phyloP scores from a whole-genome alignment of 2,888 invertebrate genomes.

The Hypselothyrea guttata region DNA sequence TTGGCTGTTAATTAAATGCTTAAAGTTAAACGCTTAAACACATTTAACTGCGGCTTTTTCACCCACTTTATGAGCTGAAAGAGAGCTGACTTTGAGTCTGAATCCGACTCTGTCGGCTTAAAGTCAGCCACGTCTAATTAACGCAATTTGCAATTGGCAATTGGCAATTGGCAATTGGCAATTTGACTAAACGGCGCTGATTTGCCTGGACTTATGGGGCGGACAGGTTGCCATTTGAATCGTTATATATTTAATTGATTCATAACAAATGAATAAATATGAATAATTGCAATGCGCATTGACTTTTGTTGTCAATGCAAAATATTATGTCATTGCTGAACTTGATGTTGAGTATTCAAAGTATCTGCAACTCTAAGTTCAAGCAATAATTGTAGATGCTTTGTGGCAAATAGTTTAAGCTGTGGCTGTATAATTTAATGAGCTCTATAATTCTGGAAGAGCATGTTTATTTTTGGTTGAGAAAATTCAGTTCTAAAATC shows the following conservation, averaged over 20 bases:
- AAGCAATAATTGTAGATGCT: too few relatives aligned
- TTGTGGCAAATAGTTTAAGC: too few relatives aligned
- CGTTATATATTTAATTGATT: slow-evolving; percentile 16
- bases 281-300: slow-evolving; percentile 24
- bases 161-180: too few relatives aligned
- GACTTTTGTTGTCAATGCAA: too few relatives aligned
- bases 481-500: too few relatives aligned
- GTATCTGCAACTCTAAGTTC: too few relatives aligned
- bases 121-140: slow-evolving; percentile 25
- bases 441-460: too few relatives aligned
- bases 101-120: slow-evolving; percentile 15
- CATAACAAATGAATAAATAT: slow-evolving; percentile 17
- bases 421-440: too few relatives aligned
- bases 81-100: too few relatives aligned
- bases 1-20: background rate
- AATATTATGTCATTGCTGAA: slow-evolving; percentile 18
- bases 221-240: slow-evolving; percentile 27
- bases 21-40: background rate
- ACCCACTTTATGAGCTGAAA: slow-evolving; percentile 12
- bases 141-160: slow-evolving; percentile 30
- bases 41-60: slow-evolving; percentile 21
- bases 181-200: slow-evolving; percentile 36
- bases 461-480: too few relatives aligned
- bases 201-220: slow-evolving; percentile 33
- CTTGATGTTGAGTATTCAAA: too few relatives aligned